Percentiles rank a stretch among this genome's conserved stretches.
Conservation (phyloP, 2,888 invertebrate genomes). For the Parascotia fuliginaria region DNA sequence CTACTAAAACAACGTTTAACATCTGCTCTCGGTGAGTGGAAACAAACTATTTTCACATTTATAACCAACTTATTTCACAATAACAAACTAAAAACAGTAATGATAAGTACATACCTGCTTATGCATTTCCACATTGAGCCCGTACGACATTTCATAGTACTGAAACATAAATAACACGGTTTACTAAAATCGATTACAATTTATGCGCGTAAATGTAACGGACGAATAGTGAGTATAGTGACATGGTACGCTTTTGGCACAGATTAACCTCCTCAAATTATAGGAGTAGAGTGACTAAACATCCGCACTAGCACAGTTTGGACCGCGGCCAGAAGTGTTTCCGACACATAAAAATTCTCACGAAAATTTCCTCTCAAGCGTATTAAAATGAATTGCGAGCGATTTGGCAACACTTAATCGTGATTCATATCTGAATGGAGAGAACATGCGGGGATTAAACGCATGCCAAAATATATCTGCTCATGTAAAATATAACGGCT, state of each 20-base stretch:
- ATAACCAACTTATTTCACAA: conserved; percentile 10
- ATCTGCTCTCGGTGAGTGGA: conserved; percentile 57
- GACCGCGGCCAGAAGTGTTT: conserved; percentile 81
- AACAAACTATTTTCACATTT: conserved; percentile 40
- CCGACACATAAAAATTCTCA: conserved; percentile 84
- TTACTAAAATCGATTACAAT: conserved; percentile 67
- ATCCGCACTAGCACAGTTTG: conserved; percentile 80
- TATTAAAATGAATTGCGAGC: conserved; percentile 85
- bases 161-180: conserved; percentile 87
- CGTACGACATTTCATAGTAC: conserved; percentile 99
- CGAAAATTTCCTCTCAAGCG: conserved; percentile 81
- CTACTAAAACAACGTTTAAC: conserved; percentile 40
- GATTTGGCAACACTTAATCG: conserved; percentile 86
- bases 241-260: conserved; percentile 78
- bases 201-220: conserved; percentile 62
- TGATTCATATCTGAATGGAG: conserved; percentile 81
- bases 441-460: conserved; percentile 75
- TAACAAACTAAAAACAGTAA: conserved; percentile 5
- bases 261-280: conserved; percentile 82
- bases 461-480: conserved; percentile 77
- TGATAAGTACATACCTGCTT: conserved; percentile 91
- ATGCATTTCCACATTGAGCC: conserved; percentile 98
- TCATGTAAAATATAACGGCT: conserved; percentile 60
- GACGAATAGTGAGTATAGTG: conserved; percentile 61
- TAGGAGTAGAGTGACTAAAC: conserved; percentile 81